phyloP scores from a whole-genome alignment of 2,888 invertebrate genomes.

The Plagiodera versicolora region DNA sequence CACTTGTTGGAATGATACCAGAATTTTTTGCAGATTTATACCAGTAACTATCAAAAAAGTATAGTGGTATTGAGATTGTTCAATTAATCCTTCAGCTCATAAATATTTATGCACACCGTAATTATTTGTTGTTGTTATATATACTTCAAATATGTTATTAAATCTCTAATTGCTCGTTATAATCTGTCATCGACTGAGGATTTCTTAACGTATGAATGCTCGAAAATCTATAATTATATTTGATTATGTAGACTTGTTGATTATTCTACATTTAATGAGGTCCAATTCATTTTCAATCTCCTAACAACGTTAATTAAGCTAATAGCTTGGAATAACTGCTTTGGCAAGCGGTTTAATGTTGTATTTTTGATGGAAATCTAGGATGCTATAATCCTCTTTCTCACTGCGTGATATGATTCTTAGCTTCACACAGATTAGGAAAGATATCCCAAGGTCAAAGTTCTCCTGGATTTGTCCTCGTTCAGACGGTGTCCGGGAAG shows the following conservation, averaged over 20 bases:
- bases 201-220: not conserved
- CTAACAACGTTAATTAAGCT: not conserved
- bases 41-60: not conserved
- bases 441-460: no score
- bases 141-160: slow-evolving; percentile 12
- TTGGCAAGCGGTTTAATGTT: not conserved
- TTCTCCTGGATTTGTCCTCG: no score
- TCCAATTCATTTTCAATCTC: not conserved
- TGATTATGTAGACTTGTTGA: slow-evolving; percentile 1
- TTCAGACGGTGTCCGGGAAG: no score
- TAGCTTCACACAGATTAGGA: no score
- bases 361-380: no score
- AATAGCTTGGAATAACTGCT: not conserved
- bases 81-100: slow-evolving; percentile 14
- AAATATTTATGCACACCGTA: slow-evolving; percentile 19
- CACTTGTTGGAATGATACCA: no score
- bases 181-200: slow-evolving; percentile 19
- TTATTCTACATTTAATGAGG: slow-evolving; percentile 4
- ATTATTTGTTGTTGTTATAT: slow-evolving; percentile 23
- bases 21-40: not conserved
- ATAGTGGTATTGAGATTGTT: slow-evolving; percentile 1
- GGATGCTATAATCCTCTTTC: no score
- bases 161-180: slow-evolving; percentile 20
- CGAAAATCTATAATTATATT: slow-evolving; percentile 11
- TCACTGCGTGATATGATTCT: no score